Evolutionary conservation across 2,797 vertebrate species (phyloP), one percentile per base, ranked within the genome.

Genomic region (Spondyliosoma cantharus): DNA sequence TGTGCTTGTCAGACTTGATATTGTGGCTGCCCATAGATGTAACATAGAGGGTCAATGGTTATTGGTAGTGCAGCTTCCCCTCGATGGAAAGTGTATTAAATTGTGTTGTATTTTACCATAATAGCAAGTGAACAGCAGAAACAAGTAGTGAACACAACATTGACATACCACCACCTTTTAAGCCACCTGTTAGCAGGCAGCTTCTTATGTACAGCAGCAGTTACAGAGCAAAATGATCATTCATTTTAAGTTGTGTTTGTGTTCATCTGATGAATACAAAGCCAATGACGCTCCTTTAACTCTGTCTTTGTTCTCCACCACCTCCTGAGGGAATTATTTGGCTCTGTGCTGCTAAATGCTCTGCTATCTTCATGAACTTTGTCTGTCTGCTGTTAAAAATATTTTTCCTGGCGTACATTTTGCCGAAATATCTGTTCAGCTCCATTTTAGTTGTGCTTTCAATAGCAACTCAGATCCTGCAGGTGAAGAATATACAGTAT

Each of bases 401-500:
- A 15, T 22, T 32, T 48, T 27, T 24, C 53, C 45, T 22, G 4
- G 16, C 19, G 5, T 16, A 24, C 8, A 56, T 52, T 27, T 57
- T 2, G 22, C 27, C 27, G 56, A 68, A 74, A 37, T 37, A 11
- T 11, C 37, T 11, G 3, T 43, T 50, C 22, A 37, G 15, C 46
- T 76, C 42, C 7, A 32, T 57, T 29, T 54, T 22, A 72, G 15
- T 53, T 32, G n/a, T 49, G 8, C 4, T 74, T 42, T 45, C 29
- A 15, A 60, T 24, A 53, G 63, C 8, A n/a, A 32, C 52, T 66
- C 17, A 19, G 27, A 59, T 52, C 53, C 25, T 56, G 60, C 63
- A 53, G 22, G 37, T 82, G 68, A 76, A 69, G 75, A 60, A 58
- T 27, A 66, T 32, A 14, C 32, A 61, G 7, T 74, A n/a, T n/a